Conservation (phyloP, 2,797 vertebrate species). For the Micropoecilia bifurca region DNA sequence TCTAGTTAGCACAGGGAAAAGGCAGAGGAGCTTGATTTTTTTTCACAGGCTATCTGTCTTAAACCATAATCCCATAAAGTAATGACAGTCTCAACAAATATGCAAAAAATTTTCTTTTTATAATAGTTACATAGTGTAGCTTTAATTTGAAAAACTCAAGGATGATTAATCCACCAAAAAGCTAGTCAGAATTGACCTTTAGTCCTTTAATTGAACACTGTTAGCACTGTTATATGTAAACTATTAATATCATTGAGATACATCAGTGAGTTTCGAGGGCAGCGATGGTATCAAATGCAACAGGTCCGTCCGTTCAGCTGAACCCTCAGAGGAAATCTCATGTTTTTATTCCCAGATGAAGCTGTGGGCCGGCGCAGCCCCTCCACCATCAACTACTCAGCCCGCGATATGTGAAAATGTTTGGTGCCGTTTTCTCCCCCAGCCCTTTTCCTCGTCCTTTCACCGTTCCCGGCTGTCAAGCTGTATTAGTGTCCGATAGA, state of each 20-base stretch:
- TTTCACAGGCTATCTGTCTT: too few species aligned
- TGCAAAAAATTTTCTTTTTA: too few species aligned
- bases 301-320: constrained; percentile 47
- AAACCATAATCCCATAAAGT: too few species aligned
- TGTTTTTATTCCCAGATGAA: constrained; percentile 11
- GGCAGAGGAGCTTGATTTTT: too few species aligned
- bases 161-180: not conserved
- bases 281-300: not conserved
- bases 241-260: not conserved
- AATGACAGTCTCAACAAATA: too few species aligned
- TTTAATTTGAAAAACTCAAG: not conserved
- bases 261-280: not conserved
- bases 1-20: too few species aligned
- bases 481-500: constrained; percentile 87
- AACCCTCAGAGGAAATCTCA: not conserved
- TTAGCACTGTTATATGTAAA: not conserved
- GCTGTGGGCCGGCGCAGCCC: constrained; percentile 25
- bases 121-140: too few species aligned
- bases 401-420: constrained; percentile 77
- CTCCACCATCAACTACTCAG: constrained; percentile 64
- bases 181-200: not conserved
- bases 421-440: constrained; percentile 62
- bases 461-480: constrained; percentile 86
- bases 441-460: constrained; percentile 68
- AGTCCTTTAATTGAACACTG: not conserved